Conservation (phyloP, 2,888 invertebrate genomes). For the Drosophila rubida region DNA sequence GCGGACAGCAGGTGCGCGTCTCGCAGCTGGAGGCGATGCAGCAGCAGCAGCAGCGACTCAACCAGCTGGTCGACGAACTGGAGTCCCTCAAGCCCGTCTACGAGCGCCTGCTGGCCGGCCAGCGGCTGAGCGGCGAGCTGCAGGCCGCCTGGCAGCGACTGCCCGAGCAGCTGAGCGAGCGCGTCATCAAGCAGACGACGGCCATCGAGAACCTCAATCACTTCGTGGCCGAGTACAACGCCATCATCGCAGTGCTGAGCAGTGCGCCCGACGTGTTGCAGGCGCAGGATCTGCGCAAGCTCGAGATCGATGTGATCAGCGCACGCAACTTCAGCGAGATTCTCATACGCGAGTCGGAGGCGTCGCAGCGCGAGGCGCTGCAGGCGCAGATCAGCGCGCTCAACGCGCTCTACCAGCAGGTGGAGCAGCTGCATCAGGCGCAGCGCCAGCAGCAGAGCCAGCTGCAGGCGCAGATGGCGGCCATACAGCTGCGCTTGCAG, state of each 20-base stretch:
- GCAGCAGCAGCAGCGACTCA: conserved; percentile 78
- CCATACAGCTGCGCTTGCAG: conserved; percentile 78
- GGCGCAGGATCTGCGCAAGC: conserved; percentile 82
- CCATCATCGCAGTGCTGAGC: conserved; percentile 77
- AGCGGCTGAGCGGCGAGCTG: conserved; percentile 69
- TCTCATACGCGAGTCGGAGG: conserved; percentile 82
- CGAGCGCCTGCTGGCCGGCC: conserved; percentile 64
- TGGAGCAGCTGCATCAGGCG: conserved; percentile 78
- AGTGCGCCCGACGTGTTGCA: conserved; percentile 60
- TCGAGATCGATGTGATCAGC: conserved; percentile 85
- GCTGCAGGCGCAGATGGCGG: conserved; percentile 78
- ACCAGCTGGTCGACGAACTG: conserved; percentile 77
- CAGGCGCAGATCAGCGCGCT: conserved; percentile 78
- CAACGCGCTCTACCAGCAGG: conserved; percentile 80
- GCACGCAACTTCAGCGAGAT: conserved; percentile 84
- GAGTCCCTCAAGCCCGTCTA: conserved; percentile 71
- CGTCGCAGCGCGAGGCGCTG: conserved; percentile 74
- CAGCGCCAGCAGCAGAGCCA: conserved; percentile 78
- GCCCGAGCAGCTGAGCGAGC: conserved; percentile 82
- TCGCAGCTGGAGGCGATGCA: conserved; percentile 81
- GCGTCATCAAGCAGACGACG: conserved; percentile 84
- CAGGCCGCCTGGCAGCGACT: conserved; percentile 82
- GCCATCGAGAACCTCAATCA: conserved; percentile 85
- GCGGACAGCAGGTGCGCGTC: conserved; percentile 74
- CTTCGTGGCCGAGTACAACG: conserved; percentile 83